Conservation (phyloP, 2,888 invertebrate species). For the Nomada fabriciana region DNA sequence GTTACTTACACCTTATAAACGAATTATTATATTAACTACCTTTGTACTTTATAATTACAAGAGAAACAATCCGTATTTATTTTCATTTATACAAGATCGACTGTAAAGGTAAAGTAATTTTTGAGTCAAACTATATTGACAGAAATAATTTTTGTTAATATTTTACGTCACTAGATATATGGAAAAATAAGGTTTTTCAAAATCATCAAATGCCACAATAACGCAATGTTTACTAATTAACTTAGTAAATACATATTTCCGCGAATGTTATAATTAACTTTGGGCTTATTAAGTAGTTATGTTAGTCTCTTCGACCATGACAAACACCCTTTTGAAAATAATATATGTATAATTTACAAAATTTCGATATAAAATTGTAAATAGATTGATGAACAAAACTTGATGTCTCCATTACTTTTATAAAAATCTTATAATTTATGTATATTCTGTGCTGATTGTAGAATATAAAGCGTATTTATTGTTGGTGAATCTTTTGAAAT, state of each 20-base stretch:
- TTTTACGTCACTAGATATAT: not conserved
- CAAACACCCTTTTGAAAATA: not conserved
- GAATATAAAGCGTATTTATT: conserved; percentile 9
- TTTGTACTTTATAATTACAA: not conserved
- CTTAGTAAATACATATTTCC: not conserved
- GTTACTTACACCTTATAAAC: too few species aligned
- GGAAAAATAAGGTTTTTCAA: not conserved
- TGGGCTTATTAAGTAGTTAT: not conserved
- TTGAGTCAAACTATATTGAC: too few species aligned
- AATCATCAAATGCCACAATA: not conserved
- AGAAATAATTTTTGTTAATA: not conserved
- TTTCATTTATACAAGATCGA: not conserved
- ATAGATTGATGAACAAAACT: conserved; percentile 1
- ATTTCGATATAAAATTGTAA: conserved; percentile 40
- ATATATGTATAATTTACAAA: conserved; percentile 37
- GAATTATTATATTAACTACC: not conserved
- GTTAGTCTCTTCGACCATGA: not conserved
- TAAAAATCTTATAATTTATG: conserved; percentile 16
- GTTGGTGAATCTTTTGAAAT: conserved; percentile 7
- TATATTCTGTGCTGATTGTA: not conserved
- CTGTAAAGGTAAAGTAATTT: not conserved
- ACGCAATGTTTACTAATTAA: not conserved
- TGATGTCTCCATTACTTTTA: not conserved
- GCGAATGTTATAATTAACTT: not conserved
- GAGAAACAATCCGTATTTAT: not conserved